phyloP scores from a whole-genome alignment of 2,797 vertebrate species.

The Semaprochilodus insignis region DNA sequence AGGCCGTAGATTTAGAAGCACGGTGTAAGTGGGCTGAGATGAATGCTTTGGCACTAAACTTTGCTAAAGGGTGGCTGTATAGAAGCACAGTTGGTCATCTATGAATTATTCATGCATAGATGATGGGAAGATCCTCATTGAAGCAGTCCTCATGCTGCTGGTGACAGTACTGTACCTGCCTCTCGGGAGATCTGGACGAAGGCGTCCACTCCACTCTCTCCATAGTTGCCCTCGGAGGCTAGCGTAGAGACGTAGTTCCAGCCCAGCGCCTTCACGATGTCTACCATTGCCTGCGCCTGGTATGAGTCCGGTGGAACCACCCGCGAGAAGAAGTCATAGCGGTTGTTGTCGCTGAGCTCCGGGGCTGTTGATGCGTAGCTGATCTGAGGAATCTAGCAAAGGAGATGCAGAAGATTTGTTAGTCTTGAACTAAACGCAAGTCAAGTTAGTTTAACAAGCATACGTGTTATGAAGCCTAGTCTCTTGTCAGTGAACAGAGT shows the following conservation, averaged over 20 bases:
- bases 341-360: slow-evolving; percentile 89
- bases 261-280: slow-evolving; percentile 87
- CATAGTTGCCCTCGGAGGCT: slow-evolving; percentile 91
- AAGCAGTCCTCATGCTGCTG: slow-evolving; percentile 23
- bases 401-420: neutral
- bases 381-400: slow-evolving; percentile 89
- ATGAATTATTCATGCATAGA: neutral
- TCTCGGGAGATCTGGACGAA: slow-evolving; percentile 91
- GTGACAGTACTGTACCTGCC: slow-evolving; percentile 75
- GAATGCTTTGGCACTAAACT: neutral
- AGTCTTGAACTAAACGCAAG: neutral
- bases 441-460: neutral
- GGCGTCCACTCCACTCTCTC: slow-evolving; percentile 90
- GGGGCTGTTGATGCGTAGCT: slow-evolving; percentile 92
- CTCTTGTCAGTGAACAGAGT: neutral
- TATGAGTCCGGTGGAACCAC: slow-evolving; percentile 93
- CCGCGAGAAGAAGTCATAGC: slow-evolving; percentile 91
- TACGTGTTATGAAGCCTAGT: neutral
- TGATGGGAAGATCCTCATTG: neutral
- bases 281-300: slow-evolving; percentile 93
- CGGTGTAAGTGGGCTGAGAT: neutral
- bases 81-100: no score
- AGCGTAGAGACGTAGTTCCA: slow-evolving; percentile 95
- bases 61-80: neutral
- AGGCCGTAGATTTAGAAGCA: neutral